phyloP scores from a whole-genome alignment of 53 echinoderm and acorn worm genomes.

The Zoroaster sp. region DNA sequence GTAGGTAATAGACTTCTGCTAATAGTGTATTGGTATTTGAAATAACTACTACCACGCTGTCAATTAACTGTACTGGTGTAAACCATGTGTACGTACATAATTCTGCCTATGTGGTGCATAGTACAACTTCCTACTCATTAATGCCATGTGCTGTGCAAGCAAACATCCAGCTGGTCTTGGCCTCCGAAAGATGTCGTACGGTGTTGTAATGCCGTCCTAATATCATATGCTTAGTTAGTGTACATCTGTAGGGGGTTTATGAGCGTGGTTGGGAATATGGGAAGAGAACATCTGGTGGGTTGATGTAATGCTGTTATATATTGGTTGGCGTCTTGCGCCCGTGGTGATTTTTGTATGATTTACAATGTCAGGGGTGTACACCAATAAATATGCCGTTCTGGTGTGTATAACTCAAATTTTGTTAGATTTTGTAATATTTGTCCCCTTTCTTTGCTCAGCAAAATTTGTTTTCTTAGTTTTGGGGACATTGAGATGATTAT shows the following conservation, averaged over 20 bases:
- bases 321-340: not conserved
- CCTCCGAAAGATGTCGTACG: slow-evolving; percentile 1
- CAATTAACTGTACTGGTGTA: too few species aligned
- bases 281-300: not conserved
- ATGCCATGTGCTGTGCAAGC: not conserved
- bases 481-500: not conserved
- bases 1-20: too few species aligned
- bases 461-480: too few species aligned
- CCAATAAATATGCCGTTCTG: too few species aligned
- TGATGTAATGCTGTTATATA: too few species aligned
- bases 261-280: not conserved
- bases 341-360: not conserved
- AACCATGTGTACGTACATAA: not conserved
- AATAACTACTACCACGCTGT: too few species aligned
- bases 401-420: too few species aligned
- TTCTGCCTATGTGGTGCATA: not conserved
- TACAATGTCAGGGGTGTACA: too few species aligned
- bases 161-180: not conserved
- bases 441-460: too few species aligned
- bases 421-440: too few species aligned
- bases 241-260: not conserved
- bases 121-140: not conserved
- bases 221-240: slow-evolving; percentile 1
- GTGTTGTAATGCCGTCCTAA: not conserved
- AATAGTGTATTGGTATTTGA: too few species aligned